Evolutionary conservation across 2,113 vertebrate genomes (phyloP).

Genomic region (Rhinoptilus africanus): DNA sequence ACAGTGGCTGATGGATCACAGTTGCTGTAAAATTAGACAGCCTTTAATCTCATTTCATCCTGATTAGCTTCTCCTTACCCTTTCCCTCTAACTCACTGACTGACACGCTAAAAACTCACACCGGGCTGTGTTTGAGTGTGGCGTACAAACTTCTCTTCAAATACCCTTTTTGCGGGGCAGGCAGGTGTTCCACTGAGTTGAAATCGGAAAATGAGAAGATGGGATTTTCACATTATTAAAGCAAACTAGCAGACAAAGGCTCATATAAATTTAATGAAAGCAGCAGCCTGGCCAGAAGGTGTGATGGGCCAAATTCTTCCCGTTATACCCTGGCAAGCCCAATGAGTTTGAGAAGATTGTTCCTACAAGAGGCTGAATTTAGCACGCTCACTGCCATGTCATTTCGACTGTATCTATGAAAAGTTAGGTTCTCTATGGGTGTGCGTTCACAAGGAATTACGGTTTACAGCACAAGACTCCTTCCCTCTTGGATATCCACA

Average conservation of each 20-base stretch:
- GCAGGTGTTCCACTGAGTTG: constrained; percentile 43
- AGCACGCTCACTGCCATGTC: neutral
- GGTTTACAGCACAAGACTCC: neutral
- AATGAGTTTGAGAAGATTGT: neutral
- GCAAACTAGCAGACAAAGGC: constrained; percentile 19
- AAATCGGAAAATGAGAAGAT: constrained; percentile 12
- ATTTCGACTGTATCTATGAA: neutral
- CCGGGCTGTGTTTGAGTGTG: constrained; percentile 69
- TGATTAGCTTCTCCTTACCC: constrained; percentile 95
- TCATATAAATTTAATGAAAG: neutral
- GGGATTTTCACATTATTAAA: constrained; percentile 23
- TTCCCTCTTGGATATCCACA: neutral
- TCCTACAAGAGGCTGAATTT: neutral
- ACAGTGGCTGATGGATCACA: constrained; percentile 98
- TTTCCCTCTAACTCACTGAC: constrained; percentile 93
- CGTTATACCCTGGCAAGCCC: neutral
- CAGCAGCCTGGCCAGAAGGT: neutral
- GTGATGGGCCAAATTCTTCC: neutral
- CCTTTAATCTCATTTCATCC: constrained; percentile 99
- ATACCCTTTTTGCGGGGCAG: constrained; percentile 62
- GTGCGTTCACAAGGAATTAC: neutral
- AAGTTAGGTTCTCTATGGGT: neutral
- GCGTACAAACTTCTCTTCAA: constrained; percentile 82
- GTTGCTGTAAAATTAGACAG: constrained; percentile 99
- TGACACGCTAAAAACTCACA: constrained; percentile 89